Conservation (phyloP, 2,797 vertebrate genomes). For the Gymnopithys bicolor region DNA sequence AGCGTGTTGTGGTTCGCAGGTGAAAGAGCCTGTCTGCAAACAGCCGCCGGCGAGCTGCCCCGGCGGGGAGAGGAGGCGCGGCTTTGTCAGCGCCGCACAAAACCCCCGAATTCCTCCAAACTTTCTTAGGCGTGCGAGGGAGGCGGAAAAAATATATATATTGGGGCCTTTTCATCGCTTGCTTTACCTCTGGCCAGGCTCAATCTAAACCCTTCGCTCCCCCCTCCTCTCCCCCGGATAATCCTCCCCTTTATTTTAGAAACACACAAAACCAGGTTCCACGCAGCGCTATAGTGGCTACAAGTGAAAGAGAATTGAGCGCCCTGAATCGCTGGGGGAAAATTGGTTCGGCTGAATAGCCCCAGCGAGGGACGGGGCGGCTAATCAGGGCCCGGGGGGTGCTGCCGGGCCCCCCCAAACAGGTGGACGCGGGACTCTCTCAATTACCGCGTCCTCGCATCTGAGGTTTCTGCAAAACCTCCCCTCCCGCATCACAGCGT, state of each 20-base stretch:
- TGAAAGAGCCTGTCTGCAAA: conserved; percentile 89
- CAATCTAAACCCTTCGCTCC: conserved; percentile 79
- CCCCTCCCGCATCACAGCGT: conserved; percentile 17
- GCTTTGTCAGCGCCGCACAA: conserved; percentile 81
- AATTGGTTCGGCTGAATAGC: conserved; percentile 89
- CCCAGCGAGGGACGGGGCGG: conserved; percentile 83
- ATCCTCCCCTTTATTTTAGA: conserved; percentile 90
- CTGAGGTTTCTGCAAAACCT: conserved; percentile 23
- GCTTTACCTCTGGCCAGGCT: conserved; percentile 86
- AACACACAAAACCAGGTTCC: conserved; percentile 93
- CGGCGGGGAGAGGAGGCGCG: conserved; percentile 75
- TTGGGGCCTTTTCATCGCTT: conserved; percentile 85
- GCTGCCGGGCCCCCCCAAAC: conserved; percentile 83
- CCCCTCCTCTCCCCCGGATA: conserved; percentile 82
- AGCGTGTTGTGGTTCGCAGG: conserved; percentile 86
- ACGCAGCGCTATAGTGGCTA: conserved; percentile 94
- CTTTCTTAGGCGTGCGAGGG: conserved; percentile 82
- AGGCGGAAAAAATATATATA: conserved; percentile 15
- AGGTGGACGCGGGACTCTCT: conserved; percentile 89
- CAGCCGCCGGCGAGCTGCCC: conserved; percentile 83
- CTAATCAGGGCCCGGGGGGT: conserved; percentile 87
- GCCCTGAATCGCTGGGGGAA: conserved; percentile 85
- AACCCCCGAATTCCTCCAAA: conserved; percentile 88
- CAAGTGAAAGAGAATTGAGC: conserved; percentile 90
- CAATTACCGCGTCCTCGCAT: conserved; percentile 80